Base-by-base conservation (phyloP, 1,140 invertebrate species). In the Hylaeus volcanicus region DNA sequence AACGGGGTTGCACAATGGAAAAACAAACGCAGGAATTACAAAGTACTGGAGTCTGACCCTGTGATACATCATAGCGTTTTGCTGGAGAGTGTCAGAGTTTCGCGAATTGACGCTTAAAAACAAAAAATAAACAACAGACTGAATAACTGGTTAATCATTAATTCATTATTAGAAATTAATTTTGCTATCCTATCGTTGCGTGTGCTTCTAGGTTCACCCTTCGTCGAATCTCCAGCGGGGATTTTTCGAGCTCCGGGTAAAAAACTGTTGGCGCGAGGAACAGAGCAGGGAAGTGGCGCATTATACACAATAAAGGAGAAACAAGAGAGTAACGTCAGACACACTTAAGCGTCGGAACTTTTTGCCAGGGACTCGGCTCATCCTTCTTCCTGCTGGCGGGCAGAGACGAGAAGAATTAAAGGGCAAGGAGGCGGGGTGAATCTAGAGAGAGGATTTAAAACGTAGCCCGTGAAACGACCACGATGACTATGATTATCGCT, bases 271-370 rank as follows among this genome's bases (percentile, higher is more conserved):
- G 51, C 5, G 26, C 9, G 53, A 39, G 37, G 55, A 26, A 51
- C 1, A 51, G 51, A 11, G 56, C 56, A 58, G 72, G 79, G 68
- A 86, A 87, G 72, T 74, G 63, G 71, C 73, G 72, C 78, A 81
- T 83, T 88, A 86, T 79, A 80, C 81, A 81, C 74, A 78, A 87
- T 86, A 84, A 81, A 84, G 65, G 83, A 83, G 81, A 83, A 88
- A 88, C 71, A 81, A 84, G 80, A 86, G 86, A 68, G 72, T 70
- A 86, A 88, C 84, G 87, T 88, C 84, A 88, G 87, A 77, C 72
- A 84, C 84, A 88, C 84, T 88, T 88, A 88, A 79, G 26, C 78
- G 86, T 84, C 66, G 83, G 74, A 77, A 89, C 79, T 87, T 89
- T 88, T 87, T 88, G 85, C 78, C 55, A 15, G 11, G 41, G 48